Percentiles rank a stretch among this genome's conserved stretches.
Evolutionary conservation across 2,888 invertebrate genomes (phyloP).

Genomic region (Orchesellides sinensis): DNA sequence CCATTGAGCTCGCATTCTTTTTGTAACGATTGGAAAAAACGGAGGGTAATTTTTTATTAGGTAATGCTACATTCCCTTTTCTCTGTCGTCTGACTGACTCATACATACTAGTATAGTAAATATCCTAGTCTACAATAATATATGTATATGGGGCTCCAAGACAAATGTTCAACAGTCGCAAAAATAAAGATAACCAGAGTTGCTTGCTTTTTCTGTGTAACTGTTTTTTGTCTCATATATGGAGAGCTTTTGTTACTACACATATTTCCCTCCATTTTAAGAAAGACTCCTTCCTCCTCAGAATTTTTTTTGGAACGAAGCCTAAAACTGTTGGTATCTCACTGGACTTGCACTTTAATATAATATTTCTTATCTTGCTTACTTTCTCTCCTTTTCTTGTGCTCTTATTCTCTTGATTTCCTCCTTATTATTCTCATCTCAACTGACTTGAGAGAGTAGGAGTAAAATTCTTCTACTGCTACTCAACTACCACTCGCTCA

Average conservation of each 20-base stretch:
- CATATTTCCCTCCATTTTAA: neutral
- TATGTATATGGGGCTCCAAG: neutral
- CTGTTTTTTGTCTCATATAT: neutral
- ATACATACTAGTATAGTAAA: neutral
- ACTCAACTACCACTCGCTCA: neutral
- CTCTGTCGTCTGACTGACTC: constrained; percentile 13
- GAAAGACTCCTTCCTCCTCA: neutral
- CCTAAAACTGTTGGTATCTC: constrained; percentile 27
- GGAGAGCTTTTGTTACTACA: neutral
- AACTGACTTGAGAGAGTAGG: constrained; percentile 1
- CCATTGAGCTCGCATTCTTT: neutral
- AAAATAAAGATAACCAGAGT: constrained; percentile 18
- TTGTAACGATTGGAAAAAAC: neutral
- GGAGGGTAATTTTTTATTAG: constrained; percentile 27
- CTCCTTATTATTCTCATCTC: constrained; percentile 28
- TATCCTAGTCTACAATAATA: neutral
- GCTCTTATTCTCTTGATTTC: constrained; percentile 10
- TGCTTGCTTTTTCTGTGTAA: too few relatives aligned
- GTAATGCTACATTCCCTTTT: constrained; percentile 8
- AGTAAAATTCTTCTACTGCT: neutral
- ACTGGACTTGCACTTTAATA: constrained; percentile 12
- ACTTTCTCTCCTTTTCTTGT: constrained; percentile 12
- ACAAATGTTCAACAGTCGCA: constrained; percentile 18
- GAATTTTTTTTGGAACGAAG: constrained; percentile 14
- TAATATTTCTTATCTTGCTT: constrained; percentile 29